These are phyloP conservation scores for Leptonema lineaticorne DNA, from an alignment of 1,140 invertebrate species.

Conservation along the genomic window DNA sequence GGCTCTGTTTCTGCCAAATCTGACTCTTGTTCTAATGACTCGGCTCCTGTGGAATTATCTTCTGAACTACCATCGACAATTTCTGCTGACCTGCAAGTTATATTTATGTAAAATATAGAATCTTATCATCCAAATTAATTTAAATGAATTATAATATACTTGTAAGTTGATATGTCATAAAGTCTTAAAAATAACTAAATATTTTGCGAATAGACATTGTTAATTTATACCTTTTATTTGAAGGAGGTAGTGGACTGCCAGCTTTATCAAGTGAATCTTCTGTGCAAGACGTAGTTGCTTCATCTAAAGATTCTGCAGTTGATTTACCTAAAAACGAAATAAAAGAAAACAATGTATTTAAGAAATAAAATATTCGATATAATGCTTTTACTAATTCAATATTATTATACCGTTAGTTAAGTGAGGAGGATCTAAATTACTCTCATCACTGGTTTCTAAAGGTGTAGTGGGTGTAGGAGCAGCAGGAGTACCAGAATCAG, in stretches of 20 bases:
- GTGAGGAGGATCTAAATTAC: conserved; percentile 60
- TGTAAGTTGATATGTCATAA: not conserved
- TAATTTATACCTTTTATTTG: conserved; percentile 34
- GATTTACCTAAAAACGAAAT: conserved; percentile 48
- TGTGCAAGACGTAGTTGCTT: conserved; percentile 69
- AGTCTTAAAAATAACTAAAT: too few relatives aligned
- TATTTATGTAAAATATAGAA: not conserved
- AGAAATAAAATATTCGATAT: not conserved
- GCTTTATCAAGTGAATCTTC: conserved; percentile 69
- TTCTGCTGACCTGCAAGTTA: conserved; percentile 49
- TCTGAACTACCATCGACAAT: conserved; percentile 51
- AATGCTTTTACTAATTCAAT: not conserved
- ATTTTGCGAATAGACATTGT: not conserved
- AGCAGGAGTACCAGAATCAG: conserved; percentile 41
- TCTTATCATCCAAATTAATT: not conserved
- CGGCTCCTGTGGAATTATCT: conserved; percentile 53
- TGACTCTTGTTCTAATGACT: conserved; percentile 43
- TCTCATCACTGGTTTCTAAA: conserved; percentile 54
- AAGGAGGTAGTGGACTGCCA: conserved; percentile 51
- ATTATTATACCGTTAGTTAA: conserved; percentile 49
- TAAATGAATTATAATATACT: not conserved
- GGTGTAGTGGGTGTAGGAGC: conserved; percentile 45
- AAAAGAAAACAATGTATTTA: not conserved
- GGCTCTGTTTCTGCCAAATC: conserved; percentile 41
- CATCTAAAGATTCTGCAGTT: conserved; percentile 53